A percentile compares a stretch with the other conserved stretches of the same genome.
Evolutionary conservation across 1,140 invertebrate species (phyloP).

Genomic region (Sarcophaga peregrina): DNA sequence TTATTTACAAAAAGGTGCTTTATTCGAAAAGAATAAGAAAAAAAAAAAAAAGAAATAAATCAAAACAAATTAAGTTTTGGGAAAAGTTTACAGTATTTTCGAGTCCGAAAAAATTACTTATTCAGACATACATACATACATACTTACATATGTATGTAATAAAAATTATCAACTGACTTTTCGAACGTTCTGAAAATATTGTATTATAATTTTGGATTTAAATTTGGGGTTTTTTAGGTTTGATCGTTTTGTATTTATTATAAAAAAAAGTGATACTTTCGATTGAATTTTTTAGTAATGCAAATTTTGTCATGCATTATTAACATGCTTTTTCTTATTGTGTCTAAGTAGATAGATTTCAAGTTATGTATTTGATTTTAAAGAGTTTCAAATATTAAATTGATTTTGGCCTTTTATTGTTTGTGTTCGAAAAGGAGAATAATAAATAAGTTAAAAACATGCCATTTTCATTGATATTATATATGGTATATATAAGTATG

Average conservation of each 20-base stretch:
- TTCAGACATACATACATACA: not conserved
- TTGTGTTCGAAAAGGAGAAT: conserved; percentile 28
- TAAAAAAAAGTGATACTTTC: too few relatives aligned
- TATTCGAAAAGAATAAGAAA: not conserved
- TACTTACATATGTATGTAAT: too few relatives aligned
- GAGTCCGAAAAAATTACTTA: not conserved
- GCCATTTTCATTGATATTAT: conserved; percentile 23
- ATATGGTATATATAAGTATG: conserved; percentile 28
- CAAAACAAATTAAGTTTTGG: conserved; percentile 4
- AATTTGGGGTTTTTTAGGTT: not conserved
- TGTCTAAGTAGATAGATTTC: conserved; percentile 9
- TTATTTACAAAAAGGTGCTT: conserved; percentile 33
- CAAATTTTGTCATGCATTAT: conserved; percentile 24
- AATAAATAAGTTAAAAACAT: conserved; percentile 29
- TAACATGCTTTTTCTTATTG: conserved; percentile 6
- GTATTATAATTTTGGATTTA: not conserved
- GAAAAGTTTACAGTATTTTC: conserved; percentile 12
- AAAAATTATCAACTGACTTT: too few relatives aligned
- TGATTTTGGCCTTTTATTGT: conserved; percentile 16
- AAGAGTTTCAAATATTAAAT: conserved; percentile 11
- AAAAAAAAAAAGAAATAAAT: not conserved
- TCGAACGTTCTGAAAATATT: not conserved
- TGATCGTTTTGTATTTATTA: too few relatives aligned
- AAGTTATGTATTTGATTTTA: conserved; percentile 26
- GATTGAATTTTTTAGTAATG: not conserved